Evolutionary conservation across 92 coral and sea anemone species (phyloP).

Genomic region (Diadumene lineata): DNA sequence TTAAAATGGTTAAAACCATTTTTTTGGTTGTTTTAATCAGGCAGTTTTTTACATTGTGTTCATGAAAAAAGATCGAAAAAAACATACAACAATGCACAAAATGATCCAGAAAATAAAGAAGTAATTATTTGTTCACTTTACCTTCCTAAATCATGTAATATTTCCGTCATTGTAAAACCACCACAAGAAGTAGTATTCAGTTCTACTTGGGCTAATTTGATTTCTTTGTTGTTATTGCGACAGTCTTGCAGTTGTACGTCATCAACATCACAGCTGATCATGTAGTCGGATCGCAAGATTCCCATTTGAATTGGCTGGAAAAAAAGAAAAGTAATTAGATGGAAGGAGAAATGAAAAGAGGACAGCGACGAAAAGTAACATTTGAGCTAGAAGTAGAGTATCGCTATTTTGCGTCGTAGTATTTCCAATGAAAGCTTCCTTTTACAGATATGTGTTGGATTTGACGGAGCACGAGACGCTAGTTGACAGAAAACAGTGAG

Average conservation of each 20-base stretch:
- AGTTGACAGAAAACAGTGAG: no score
- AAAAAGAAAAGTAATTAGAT: neutral
- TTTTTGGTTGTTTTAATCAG: no score
- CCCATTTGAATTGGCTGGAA: slow-evolving; percentile 76
- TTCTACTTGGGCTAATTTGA: slow-evolving; percentile 79
- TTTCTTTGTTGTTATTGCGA: neutral
- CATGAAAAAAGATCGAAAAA: neutral
- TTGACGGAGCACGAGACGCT: no score
- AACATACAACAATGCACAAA: neutral
- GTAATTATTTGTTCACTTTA: neutral
- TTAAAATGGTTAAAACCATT: no score
- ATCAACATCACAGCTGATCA: slow-evolving; percentile 53
- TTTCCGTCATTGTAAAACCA: neutral
- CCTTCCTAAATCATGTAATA: neutral
- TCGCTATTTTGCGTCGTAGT: no score
- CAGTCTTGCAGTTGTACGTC: slow-evolving; percentile 12
- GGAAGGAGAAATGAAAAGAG: no score
- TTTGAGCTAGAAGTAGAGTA: no score
- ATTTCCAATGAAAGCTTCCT: no score
- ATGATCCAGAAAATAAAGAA: neutral
- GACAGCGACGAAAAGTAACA: no score
- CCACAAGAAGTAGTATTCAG: slow-evolving; percentile 82
- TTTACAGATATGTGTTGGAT: no score
- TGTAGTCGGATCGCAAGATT: slow-evolving; percentile 86
- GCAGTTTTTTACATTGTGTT: no score